Conservation (phyloP, 2,797 vertebrate species). For the Ptychadena robeensis region DNA sequence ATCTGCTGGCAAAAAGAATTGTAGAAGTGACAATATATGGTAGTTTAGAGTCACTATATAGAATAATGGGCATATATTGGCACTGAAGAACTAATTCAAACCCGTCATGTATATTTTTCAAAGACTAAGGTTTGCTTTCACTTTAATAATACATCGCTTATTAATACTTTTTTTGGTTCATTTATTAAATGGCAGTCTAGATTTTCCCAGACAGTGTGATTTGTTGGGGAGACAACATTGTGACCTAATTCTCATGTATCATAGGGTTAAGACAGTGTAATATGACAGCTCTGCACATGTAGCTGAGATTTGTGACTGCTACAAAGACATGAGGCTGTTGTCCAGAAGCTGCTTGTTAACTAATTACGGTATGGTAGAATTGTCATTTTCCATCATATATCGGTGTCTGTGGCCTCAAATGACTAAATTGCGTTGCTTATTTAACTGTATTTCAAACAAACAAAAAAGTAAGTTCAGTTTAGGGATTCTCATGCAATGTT, state of each 20-base stretch:
- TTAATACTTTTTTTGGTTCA: not conserved
- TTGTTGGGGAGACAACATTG: conserved; percentile 23
- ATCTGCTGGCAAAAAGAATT: too few species aligned
- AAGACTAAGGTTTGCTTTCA: not conserved
- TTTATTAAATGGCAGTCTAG: conserved; percentile 18
- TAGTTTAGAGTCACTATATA: too few species aligned
- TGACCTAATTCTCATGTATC: conserved; percentile 39
- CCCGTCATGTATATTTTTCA: not conserved
- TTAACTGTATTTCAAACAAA: too few species aligned
- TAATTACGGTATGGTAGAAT: not conserved
- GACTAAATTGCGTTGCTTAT: not conserved
- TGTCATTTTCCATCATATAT: not conserved
- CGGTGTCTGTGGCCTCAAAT: not conserved
- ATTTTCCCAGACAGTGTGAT: conserved; percentile 29
- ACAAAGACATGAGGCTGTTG: conserved; percentile 22
- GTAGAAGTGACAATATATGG: too few species aligned
- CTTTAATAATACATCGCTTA: not conserved
- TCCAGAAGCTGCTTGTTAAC: not conserved
- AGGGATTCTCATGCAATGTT: too few species aligned
- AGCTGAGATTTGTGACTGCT: conserved; percentile 33
- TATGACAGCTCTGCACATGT: conserved; percentile 24
- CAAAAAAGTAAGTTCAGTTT: too few species aligned
- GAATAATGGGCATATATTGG: too few species aligned
- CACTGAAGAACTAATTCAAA: too few species aligned
- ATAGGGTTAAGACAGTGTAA: conserved; percentile 6